Evolutionary conservation across 2,888 invertebrate species (phyloP), one percentile per base, ranked within the genome.

Genomic region (Biston betularia): DNA sequence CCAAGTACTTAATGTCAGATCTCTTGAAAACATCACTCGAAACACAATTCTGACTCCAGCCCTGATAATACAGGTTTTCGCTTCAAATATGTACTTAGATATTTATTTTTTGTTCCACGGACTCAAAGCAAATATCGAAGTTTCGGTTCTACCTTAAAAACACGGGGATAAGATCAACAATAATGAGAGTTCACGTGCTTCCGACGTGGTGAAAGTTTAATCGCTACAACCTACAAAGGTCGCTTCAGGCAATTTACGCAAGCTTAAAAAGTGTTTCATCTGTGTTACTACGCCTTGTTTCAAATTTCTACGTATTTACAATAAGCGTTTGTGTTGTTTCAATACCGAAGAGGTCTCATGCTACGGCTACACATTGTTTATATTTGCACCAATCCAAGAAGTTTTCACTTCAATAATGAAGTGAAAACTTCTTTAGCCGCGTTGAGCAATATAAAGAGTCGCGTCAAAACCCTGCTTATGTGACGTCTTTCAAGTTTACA

Each of bases 151-250:
- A 42, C 48, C 46, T 48, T 62, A 62, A 57, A 57, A 61, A 65
- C 42, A 53, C 11, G 38, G 15, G 45, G 65, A 65, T 57, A 61
- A 50, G 50, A 65, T 61, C 66, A 57, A 62, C 66, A 57, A 40
- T 53, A 34, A 57, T 56, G 61, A 53, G 61, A 66, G 61, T 66
- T 66, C 53, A 61, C 52, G 57, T 57, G 61, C 45, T 62, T 66
- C 38, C 48, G 48, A 50, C 49, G 15, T 46, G 52, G 57, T 62
- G 55, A 56, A 59, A 56, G 40, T 50, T 46, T 57, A 61, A 57
- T 61, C 52, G 52, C 14, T 46, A 24, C 33, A 35, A 42, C 46
- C 14, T 46, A 24, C 40, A 35, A 42, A 57, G 38, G 34, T 45
- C 45, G 59, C 45, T 52, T 6, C 35, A 45, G 55, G 60, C 46